These are phyloP conservation scores for Caranx ignobilis DNA, from an alignment of 2,113 vertebrate genomes.

Conservation along the genomic window DNA sequence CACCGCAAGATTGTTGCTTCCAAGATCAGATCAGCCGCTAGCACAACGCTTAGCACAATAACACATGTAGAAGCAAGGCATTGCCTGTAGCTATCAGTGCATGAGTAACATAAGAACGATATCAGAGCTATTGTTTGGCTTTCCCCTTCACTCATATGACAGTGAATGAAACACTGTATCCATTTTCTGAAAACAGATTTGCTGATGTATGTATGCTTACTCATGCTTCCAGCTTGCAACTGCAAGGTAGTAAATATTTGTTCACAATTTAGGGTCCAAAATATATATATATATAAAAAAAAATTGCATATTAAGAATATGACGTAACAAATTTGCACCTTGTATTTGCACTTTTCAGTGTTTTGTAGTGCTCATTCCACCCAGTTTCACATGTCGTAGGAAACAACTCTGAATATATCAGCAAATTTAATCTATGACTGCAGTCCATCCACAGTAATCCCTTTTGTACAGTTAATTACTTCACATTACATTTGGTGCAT, in stretches of 20 bases:
- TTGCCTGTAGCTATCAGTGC: conserved; percentile 15
- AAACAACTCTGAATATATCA: neutral
- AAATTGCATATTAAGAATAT: too few species aligned
- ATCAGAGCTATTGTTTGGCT: conserved; percentile 13
- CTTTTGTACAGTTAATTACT: neutral
- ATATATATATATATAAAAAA: too few species aligned
- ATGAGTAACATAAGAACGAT: conserved; percentile 5
- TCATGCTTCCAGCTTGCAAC: neutral
- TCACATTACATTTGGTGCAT: neutral
- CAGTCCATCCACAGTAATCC: neutral
- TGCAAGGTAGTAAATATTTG: neutral
- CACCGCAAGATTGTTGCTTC: conserved; percentile 44
- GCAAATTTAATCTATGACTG: neutral
- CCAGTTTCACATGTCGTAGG: neutral
- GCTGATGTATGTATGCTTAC: neutral
- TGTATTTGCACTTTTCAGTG: neutral
- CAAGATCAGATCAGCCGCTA: conserved; percentile 34
- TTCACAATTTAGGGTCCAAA: neutral
- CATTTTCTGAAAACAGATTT: neutral
- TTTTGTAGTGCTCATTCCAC: neutral
- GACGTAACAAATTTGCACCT: too few species aligned
- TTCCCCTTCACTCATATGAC: neutral
- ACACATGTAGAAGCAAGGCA: conserved; percentile 34
- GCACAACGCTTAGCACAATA: conserved; percentile 30
- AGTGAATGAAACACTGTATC: conserved; percentile 1